These are phyloP conservation scores for Heteractis magnifica DNA, from an alignment of 92 coral and sea anemone genomes.

Conservation along the genomic window DNA sequence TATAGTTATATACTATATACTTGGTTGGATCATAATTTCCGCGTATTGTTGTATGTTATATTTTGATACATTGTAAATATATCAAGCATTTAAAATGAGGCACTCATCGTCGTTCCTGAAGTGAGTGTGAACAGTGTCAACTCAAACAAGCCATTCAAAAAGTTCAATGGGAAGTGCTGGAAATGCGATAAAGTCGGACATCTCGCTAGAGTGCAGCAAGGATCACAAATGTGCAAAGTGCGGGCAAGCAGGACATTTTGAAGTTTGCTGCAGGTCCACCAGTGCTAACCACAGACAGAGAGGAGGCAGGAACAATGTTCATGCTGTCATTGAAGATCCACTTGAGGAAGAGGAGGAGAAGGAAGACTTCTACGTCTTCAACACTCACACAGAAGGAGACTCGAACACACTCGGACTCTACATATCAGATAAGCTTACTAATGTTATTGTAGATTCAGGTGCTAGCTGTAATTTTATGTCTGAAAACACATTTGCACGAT, in stretches of 20 bases:
- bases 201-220: constrained; percentile 12
- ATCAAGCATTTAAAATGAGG: too few relatives aligned
- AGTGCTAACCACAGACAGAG: not conserved
- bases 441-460: constrained; percentile 58
- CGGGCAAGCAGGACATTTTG: constrained; percentile 10
- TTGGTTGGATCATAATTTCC: too few relatives aligned
- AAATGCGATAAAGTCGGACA: constrained; percentile 41
- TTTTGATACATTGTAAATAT: too few relatives aligned
- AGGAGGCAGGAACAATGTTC: not conserved
- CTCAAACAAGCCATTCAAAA: constrained; percentile 7
- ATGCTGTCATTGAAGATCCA: constrained; percentile 5
- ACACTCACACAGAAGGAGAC: constrained; percentile 16
- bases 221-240: constrained; percentile 35
- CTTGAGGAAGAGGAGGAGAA: constrained; percentile 17
- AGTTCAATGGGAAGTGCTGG: constrained; percentile 40
- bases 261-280: not conserved
- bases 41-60: too few relatives aligned
- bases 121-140: constrained; percentile 28
- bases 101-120: constrained; percentile 35
- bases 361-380: constrained; percentile 32
- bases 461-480: constrained; percentile 56
- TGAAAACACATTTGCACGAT: constrained; percentile 1
- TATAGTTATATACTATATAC: too few relatives aligned
- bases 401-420: constrained; percentile 34
- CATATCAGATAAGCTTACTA: constrained; percentile 48